These are phyloP conservation scores for Ophion ellenae DNA, from an alignment of 2,888 invertebrate species.

Conservation along the genomic window DNA sequence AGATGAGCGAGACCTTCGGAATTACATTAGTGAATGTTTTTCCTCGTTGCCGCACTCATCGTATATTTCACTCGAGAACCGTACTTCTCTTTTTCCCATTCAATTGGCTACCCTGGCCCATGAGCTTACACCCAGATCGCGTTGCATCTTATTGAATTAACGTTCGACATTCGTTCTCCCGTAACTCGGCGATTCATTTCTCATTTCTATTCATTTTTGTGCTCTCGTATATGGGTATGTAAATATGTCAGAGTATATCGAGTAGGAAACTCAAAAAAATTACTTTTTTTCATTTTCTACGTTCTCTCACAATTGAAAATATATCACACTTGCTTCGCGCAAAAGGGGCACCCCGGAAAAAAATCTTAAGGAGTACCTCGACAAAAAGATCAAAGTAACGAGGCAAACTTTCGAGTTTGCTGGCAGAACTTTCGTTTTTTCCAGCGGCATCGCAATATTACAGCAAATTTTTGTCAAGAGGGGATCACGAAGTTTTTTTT, in stretches of 20 bases:
- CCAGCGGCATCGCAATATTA: no score
- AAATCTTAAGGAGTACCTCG: no score
- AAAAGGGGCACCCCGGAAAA: background rate
- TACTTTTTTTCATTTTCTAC: background rate
- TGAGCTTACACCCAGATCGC: background rate
- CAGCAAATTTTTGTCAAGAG: no score
- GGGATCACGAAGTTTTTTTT: no score
- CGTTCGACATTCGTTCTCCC: background rate
- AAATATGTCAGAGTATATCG: background rate
- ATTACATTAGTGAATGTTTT: background rate
- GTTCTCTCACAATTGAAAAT: background rate
- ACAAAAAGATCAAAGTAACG: background rate
- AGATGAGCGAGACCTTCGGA: slow-evolving; percentile 8
- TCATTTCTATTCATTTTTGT: background rate
- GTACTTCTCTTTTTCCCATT: background rate
- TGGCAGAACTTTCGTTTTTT: no score
- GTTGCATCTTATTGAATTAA: background rate
- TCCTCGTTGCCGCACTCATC: background rate
- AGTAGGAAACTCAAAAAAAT: background rate
- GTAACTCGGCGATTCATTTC: background rate
- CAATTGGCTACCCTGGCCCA: background rate
- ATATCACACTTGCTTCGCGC: background rate
- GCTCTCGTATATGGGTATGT: background rate
- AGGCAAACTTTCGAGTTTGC: no score
- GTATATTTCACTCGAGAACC: slow-evolving; percentile 7